Base-by-base conservation (phyloP, 92 coral and sea anemone species). In the Phenganax subtilis region DNA sequence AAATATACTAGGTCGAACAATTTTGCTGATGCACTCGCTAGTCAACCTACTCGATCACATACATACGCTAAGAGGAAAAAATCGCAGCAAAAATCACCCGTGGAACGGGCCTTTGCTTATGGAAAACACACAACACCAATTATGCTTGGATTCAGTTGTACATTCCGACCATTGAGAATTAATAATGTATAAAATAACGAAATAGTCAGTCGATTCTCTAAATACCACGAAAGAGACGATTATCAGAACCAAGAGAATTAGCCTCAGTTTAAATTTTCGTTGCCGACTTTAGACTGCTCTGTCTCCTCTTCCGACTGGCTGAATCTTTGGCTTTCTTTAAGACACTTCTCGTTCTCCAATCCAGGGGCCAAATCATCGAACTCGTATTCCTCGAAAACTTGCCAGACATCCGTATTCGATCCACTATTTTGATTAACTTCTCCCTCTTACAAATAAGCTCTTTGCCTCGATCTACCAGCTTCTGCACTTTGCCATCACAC, bases 341-440 rank as follows among this genome's bases (percentile, higher is more conserved):
- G 65, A 25, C 65, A 7, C 7, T 59, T 59, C 27, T 59, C 27
- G 27, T 59, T 7, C 27, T 59, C 65, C 27, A 7, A 25, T 59
- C 51, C 0, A 25, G 53, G 7, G 3, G 77, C 84, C 12, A 27
- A 51, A 9, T 17, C 58, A 29, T 84, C 72, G 14, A 11, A 17
- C 9, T 16, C 51, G 12, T 84, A 62, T 28, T 77, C 84, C 8
- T 75, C 87, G 10, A 77, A 66, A 20, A 62, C 84, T 6, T 47
- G 61, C 87, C 87, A 84, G 51, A 69, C 87, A 63, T 77, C 84
- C 58, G 60, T 84, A 65, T 58, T 28, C 71, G 57, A 55, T 76
- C 76, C 9, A 77, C 87, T 15, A 84, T 76, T 28, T 55, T 31
- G 56, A 76, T 84, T 9, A 84, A 84, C 51, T 84, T 84, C 27